Evolutionary conservation across 2,888 invertebrate genomes (phyloP), one percentile per base, ranked within the genome.

Genomic region (Calameuta idolon): DNA sequence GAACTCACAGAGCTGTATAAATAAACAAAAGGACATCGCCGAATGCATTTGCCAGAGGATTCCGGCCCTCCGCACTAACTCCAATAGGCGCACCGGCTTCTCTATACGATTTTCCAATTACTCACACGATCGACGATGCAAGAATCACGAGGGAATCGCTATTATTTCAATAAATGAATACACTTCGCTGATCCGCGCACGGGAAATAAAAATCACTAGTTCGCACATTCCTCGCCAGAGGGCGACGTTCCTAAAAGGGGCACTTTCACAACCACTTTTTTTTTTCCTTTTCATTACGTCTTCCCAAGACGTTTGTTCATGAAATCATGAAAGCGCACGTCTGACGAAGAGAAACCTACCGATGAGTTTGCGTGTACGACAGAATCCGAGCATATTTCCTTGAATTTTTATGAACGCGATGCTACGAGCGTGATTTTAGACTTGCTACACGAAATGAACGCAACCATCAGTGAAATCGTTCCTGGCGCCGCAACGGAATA

Each of bases 131-230:
- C 83, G 85, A 83, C 84, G 86, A 81, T 85, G 83, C 83, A 82
- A 83, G 84, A 83, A 80, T 77, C 75, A 82, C 76, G 76, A 81
- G 84, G 85, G 85, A 86, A 85, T 85, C 86, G 85, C 86, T 85
- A 90, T 89, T 89, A 89, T 90, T 89, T 87, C 87, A 85, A 89
- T 88, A 88, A 89, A 89, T 89, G 87, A 86, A 87, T 89, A 88
- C 89, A 88, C 88, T 90, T 87, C 86, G 87, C 89, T 88, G 85
- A 86, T 88, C 85, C 88, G 87, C 85, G 84, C 82, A 89, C 84
- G 86, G 87, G 87, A 89, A 90, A 91, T 89, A 90, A 91, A 90
- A 90, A 88, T 85, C 78, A 68, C 75, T 84, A 83, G 79, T 89
- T 89, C 75, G 55, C 85, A 76, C 90, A 91, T 91, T 91, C 91